Percentiles rank a stretch among this genome's conserved stretches.
phyloP scores from a whole-genome alignment of 2,113 vertebrate genomes.

The Sinocyclocheilus anophthalmus region DNA sequence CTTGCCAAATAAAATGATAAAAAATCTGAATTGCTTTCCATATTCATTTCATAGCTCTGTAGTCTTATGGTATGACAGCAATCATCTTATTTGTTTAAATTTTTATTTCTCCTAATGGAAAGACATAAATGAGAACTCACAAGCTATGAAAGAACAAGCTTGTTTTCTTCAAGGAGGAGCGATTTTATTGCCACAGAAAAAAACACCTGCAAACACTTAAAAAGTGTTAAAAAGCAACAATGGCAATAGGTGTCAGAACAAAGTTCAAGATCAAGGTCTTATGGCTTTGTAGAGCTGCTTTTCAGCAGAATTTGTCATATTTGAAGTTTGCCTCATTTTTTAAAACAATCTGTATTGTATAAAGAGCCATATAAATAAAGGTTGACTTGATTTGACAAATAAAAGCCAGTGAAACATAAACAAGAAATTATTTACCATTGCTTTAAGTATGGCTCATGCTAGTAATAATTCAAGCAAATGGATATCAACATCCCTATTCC shows the following conservation, averaged over 20 bases:
- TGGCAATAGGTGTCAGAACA: not conserved
- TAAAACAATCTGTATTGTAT: not conserved
- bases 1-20: not conserved
- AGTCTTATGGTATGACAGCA: not conserved
- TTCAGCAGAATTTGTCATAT: not conserved
- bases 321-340: not conserved
- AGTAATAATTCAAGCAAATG: not conserved
- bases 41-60: not conserved
- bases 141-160: constrained; percentile 1
- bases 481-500: not conserved
- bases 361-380: not conserved
- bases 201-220: not conserved
- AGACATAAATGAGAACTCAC: not conserved
- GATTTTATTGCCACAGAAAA: not conserved
- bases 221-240: not conserved
- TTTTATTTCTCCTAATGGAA: not conserved
- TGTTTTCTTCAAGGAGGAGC: not conserved
- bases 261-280: not conserved
- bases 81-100: not conserved
- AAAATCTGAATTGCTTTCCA: not conserved
- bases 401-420: not conserved
- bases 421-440: not conserved
- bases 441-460: not conserved
- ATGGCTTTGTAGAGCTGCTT: not conserved
- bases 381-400: not conserved